Evolutionary conservation across 2,113 vertebrate species (phyloP).

Genomic region (Acinonyx jubatus): DNA sequence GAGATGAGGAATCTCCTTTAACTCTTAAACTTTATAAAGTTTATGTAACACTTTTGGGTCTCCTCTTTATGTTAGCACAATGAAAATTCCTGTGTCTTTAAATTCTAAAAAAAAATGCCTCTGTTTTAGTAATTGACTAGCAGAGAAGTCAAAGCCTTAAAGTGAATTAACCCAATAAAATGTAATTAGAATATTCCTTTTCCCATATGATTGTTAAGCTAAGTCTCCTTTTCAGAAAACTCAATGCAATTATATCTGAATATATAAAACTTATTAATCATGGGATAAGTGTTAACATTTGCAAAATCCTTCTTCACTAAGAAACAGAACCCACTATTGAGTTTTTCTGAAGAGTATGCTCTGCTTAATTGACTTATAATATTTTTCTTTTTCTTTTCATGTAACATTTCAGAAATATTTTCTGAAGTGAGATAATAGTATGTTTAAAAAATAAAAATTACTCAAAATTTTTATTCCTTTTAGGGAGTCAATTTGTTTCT

Average conservation of each 20-base stretch:
- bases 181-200: conserved; percentile 40
- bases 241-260: conserved; percentile 26
- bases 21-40: conserved; percentile 53
- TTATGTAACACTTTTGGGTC: background rate
- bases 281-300: conserved; percentile 13
- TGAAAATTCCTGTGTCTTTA: conserved; percentile 30
- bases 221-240: conserved; percentile 30
- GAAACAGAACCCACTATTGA: background rate
- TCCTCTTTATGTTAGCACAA: background rate
- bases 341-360: conserved; percentile 34
- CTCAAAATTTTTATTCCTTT: background rate
- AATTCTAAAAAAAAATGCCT: conserved; percentile 41
- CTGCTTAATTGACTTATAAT: conserved; percentile 28
- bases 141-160: conserved; percentile 32
- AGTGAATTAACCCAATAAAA: conserved; percentile 29
- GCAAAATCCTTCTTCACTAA: background rate
- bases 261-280: background rate
- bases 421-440: background rate
- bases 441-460: conserved; percentile 30
- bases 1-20: conserved; percentile 49
- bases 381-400: conserved; percentile 43
- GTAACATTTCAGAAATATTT: conserved; percentile 44
- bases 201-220: background rate
- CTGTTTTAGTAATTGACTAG: conserved; percentile 31
- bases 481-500: conserved; percentile 46